A percentile compares a stretch with the other conserved stretches of the same genome.
These are phyloP conservation scores for Camponotus vicinus DNA, from an alignment of 1,140 invertebrate genomes.

Conservation along the genomic window DNA sequence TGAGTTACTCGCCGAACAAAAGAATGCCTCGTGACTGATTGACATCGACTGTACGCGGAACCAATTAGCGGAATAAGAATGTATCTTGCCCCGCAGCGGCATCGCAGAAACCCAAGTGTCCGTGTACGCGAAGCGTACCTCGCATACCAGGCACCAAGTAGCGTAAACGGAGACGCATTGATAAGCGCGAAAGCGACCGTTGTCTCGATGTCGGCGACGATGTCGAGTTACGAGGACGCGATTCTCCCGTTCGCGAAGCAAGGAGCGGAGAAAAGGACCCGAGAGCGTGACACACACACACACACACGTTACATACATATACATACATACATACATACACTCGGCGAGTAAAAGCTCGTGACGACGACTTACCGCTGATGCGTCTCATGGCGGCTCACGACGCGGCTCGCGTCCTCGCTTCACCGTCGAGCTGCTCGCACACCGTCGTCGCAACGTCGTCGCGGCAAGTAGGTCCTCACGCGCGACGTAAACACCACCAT, in stretches of 20 bases:
- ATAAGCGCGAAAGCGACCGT: too few relatives aligned
- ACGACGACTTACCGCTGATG: conserved; percentile 80
- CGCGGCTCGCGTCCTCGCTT: conserved; percentile 72
- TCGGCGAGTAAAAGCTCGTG: not conserved
- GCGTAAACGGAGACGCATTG: too few relatives aligned
- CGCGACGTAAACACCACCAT: conserved; percentile 75
- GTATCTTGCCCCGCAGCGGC: not conserved
- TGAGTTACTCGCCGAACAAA: not conserved
- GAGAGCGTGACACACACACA: not conserved
- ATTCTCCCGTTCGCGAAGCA: too few relatives aligned
- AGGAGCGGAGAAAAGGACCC: too few relatives aligned
- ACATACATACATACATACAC: not conserved
- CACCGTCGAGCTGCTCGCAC: conserved; percentile 45
- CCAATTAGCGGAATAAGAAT: not conserved
- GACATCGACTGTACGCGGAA: not conserved
- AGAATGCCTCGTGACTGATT: not conserved
- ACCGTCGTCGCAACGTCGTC: conserved; percentile 43
- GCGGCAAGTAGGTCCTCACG: conserved; percentile 54
- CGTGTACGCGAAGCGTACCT: too few relatives aligned
- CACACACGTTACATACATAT: not conserved
- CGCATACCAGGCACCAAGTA: too few relatives aligned
- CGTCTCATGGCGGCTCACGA: conserved; percentile 81
- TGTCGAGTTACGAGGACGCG: too few relatives aligned
- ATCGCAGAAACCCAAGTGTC: not conserved
- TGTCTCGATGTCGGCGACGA: too few relatives aligned